These are phyloP conservation scores for Diploptera punctata DNA, from an alignment of 2,888 invertebrate genomes.

Conservation along the genomic window DNA sequence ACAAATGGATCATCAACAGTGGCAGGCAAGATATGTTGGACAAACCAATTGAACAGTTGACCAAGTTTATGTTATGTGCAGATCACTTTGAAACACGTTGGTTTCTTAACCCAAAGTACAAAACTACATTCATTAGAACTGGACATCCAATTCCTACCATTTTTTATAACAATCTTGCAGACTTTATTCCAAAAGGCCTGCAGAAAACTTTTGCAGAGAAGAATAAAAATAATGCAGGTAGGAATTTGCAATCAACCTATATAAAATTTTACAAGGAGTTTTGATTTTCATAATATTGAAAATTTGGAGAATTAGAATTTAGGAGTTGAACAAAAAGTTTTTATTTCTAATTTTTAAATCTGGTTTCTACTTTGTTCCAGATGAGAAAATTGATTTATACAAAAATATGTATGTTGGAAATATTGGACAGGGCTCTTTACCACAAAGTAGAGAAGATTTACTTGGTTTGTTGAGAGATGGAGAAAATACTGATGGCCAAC, in stretches of 20 bases:
- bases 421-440: background rate
- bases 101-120: conserved; percentile 40
- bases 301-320: too few relatives aligned
- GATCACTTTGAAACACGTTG: conserved; percentile 43
- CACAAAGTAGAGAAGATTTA: background rate
- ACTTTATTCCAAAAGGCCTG: conserved; percentile 38
- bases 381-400: background rate
- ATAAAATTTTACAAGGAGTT: too few relatives aligned
- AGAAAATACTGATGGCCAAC: background rate
- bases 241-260: too few relatives aligned
- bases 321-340: too few relatives aligned
- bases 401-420: background rate
- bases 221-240: conserved; percentile 8
- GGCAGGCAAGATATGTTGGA: conserved; percentile 38
- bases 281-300: too few relatives aligned
- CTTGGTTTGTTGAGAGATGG: background rate
- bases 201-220: conserved; percentile 25
- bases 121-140: conserved; percentile 35
- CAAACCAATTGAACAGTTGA: conserved; percentile 34
- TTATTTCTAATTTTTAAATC: too few relatives aligned
- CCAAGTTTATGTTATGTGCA: conserved; percentile 40
- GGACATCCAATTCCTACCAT: conserved; percentile 39
- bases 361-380: too few relatives aligned
- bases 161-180: conserved; percentile 40
- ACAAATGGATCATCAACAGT: conserved; percentile 38